Conservation (phyloP, 1,140 invertebrate species). For the Solenopsis fugax region DNA sequence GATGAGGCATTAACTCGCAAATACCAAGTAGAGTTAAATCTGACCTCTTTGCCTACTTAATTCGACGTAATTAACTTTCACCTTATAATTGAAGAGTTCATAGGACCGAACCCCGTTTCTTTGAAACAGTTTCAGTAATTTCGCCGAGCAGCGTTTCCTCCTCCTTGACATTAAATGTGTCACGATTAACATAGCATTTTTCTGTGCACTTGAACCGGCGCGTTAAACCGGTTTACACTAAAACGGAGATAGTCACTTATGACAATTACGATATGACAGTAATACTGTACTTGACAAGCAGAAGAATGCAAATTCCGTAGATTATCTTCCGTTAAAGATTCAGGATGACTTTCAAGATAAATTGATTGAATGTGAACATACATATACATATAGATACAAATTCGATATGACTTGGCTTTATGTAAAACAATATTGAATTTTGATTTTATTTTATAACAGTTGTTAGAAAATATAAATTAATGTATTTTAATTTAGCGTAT, state of each 20-base stretch:
- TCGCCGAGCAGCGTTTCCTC: background rate
- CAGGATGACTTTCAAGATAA: slow-evolving; percentile 11
- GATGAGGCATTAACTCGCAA: slow-evolving; percentile 3
- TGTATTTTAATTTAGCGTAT: background rate
- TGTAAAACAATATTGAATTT: background rate
- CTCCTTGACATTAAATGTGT: slow-evolving; percentile 1
- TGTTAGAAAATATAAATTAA: background rate
- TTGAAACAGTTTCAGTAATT: slow-evolving; percentile 36
- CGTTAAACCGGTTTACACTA: background rate
- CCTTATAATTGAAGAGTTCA: slow-evolving; percentile 39
- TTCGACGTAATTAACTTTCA: slow-evolving; percentile 58
- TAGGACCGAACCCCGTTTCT: slow-evolving; percentile 5
- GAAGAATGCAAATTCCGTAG: background rate
- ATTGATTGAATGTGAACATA: background rate
- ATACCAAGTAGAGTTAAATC: slow-evolving; percentile 1
- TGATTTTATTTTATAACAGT: background rate
- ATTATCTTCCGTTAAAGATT: slow-evolving; percentile 1
- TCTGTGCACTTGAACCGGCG: background rate
- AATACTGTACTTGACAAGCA: slow-evolving; percentile 14
- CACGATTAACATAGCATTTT: slow-evolving; percentile 42
- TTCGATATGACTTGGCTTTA: background rate
- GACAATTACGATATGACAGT: background rate
- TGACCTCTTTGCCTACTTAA: slow-evolving; percentile 56
- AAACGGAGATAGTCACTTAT: slow-evolving; percentile 6
- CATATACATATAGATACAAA: background rate